Base-by-base conservation (phyloP, 2,113 vertebrate species). In the Phyllostomus hastatus region DNA sequence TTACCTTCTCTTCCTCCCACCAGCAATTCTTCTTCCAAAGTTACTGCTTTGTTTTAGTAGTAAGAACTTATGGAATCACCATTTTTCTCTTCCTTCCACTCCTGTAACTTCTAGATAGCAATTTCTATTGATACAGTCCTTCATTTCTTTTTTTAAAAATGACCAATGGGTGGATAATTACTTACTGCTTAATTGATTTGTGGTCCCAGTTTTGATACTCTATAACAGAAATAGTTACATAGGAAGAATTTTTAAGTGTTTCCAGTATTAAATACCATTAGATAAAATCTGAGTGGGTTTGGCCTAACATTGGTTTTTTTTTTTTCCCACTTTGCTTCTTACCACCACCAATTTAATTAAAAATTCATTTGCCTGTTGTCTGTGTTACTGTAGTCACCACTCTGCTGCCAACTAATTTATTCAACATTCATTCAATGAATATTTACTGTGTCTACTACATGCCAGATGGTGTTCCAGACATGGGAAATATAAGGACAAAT, bases 121-220 rank as follows among this genome's bases (percentile, higher is more conserved):
- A 96, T 41, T 76, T 93, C 52, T 84, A 54, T 75, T 6, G 8
- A 96, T 78, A 20, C 59, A 84, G 24, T 80, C 72, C 33, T 93
- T 89, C 86, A 28, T 82, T 76, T 52, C n/a, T 57, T 64, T 48
- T 41, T 64, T 86, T 12, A 5, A 4, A 48, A 61, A 92, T 88
- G 7, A 91, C 78, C 75, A 95, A 81, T 88, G n/a, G 88, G 89
- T 70, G 35, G 73, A 78, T 87, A 93, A 94, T 90, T 80, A 67
- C 22, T 94, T 97, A 83, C 52, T 50, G 50, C 38, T 35, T 92
- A 92, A 96, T 90, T 96, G 79, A 92, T 94, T 89, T 95, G 20
- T 94, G 80, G 72, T 88, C 50, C 61, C 50, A 81, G 57, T 95
- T 92, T 91, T 88, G 52, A 80, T 81, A 78, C 54, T 97, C n/a